Base-by-base conservation (phyloP, 2,113 vertebrate species). In the Rostratula benghalensis region DNA sequence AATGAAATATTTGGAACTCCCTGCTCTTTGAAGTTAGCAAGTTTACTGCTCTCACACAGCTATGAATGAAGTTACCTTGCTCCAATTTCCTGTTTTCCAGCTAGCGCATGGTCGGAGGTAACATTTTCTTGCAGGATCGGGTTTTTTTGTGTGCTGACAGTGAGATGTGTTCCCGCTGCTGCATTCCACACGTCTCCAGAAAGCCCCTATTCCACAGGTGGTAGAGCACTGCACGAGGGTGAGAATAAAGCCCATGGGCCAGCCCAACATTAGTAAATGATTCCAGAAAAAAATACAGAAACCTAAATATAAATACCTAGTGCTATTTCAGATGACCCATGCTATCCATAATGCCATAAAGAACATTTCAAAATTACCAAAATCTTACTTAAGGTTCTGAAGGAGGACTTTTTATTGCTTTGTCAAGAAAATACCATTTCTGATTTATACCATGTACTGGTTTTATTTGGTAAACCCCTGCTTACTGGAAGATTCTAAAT, bases 71-170 rank as follows among this genome's bases (percentile, higher is more conserved):
- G 45, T 97, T 96, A 99, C 99, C 98, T 99, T 98, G 97, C 98
- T 99, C 99, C 99, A 99, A 89, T 98, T 98, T 86, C 99, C 98
- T 63, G 97, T 98, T 93, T 98, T 98, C 99, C 99, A 99, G 87
- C 86, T 96, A 31, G 99, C 98, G 3, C 99, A 99, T 2, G 99
- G 99, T 24, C 98, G 99, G 28, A 99, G 97, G 90, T 98, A 98
- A 97, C 99, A 99, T 53, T 98, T 99, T 60, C 98, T 98, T 7
- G 99, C 98, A 18, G 98, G 97, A 89, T 99, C 99, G 1, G 99
- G 99, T 93, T 97, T 99, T 95, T 98, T 98, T 11, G 87, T 43
- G 68, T 89, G 94, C 41, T 96, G 94, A 59, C 99, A 99, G 96
- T 98, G 98, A 3, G 98, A 93, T 0, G 98, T 96, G 4, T 90